Evolutionary conservation across 2,888 invertebrate species (phyloP).

Genomic region (Lampropteryx suffumata): DNA sequence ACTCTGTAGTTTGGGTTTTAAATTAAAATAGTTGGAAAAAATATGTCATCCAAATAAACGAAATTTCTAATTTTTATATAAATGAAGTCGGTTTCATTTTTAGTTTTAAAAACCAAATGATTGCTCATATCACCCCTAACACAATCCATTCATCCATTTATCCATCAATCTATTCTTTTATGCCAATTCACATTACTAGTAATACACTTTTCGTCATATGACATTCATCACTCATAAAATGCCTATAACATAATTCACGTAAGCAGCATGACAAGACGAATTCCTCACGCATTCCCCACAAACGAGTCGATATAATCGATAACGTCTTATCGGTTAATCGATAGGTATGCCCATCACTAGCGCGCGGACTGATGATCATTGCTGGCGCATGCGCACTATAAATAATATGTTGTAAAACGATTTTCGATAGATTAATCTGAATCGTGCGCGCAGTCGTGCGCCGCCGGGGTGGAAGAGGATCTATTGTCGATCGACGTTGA

Average conservation of each 20-base stretch:
- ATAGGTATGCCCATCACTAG: constrained; percentile 63
- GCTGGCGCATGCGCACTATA: constrained; percentile 79
- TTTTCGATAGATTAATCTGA: constrained; percentile 84
- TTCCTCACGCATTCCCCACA: constrained; percentile 35
- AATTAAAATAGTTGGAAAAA: no score
- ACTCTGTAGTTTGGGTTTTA: no score
- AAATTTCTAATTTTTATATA: no score
- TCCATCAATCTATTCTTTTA: no score
- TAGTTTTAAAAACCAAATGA: no score
- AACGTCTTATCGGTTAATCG: constrained; percentile 29
- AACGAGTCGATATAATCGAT: constrained; percentile 32
- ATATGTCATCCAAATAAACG: no score
- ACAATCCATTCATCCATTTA: no score
- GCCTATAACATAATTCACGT: constrained; percentile 3
- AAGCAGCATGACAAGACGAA: constrained; percentile 42
- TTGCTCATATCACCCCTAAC: no score
- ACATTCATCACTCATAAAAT: no score
- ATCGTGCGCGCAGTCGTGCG: constrained; percentile 81
- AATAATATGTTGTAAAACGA: constrained; percentile 84
- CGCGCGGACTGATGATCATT: constrained; percentile 81
- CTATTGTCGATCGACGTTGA: constrained; percentile 76
- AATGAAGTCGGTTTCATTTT: no score
- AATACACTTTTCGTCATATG: no score
- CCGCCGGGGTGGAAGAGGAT: constrained; percentile 68
- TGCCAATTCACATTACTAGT: no score